These are phyloP conservation scores for Scaptodrosophila lebanonensis DNA, from an alignment of 1,140 invertebrate species.

Conservation along the genomic window DNA sequence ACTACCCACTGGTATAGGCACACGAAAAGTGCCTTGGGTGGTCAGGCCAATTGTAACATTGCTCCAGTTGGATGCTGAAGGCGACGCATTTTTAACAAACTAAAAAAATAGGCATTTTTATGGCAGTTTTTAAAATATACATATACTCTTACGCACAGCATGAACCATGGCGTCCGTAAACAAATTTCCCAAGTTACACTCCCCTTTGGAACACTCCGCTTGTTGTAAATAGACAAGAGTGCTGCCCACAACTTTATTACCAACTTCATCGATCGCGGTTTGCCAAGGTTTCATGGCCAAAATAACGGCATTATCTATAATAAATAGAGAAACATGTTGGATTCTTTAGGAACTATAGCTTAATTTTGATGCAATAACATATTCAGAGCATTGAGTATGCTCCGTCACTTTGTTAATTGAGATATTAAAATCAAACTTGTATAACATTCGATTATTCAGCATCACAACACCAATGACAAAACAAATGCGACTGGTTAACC, in stretches of 20 bases:
- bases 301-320: constrained; percentile 6
- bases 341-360: no score
- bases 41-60: constrained; percentile 54
- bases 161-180: constrained; percentile 84
- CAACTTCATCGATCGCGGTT: constrained; percentile 79
- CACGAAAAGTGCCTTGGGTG: constrained; percentile 53
- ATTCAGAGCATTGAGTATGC: no score
- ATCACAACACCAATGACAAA: no score
- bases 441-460: no score
- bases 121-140: no score
- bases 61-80: constrained; percentile 35
- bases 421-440: no score
- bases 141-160: no score
- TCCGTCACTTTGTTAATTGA: no score
- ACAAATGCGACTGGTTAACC: no score
- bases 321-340: no score
- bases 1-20: constrained; percentile 47
- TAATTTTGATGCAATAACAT: no score
- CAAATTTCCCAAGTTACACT: constrained; percentile 86
- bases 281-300: constrained; percentile 80
- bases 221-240: constrained; percentile 79
- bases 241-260: constrained; percentile 79
- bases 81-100: constrained; percentile 38
- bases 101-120: constrained; percentile 5
- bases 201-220: constrained; percentile 79